Evolutionary conservation across 2,888 invertebrate species (phyloP), one percentile per base, ranked within the genome.

Genomic region (Scaptomyza tumidula): DNA sequence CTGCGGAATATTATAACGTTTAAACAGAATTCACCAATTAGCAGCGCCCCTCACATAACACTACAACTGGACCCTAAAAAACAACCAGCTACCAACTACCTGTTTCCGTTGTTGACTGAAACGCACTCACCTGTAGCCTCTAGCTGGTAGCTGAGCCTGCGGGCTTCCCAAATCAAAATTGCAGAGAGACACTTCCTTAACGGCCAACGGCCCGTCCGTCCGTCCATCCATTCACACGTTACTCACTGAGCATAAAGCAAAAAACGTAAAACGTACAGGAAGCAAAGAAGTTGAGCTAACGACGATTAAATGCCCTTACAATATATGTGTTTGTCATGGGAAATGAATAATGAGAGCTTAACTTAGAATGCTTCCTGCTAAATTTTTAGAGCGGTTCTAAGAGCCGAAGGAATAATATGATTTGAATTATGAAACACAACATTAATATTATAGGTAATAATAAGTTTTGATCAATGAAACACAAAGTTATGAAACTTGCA

Each of bases 121-220:
- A 71, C 75, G 75, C 85, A 79, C 69, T 87, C 81, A 77, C 83
- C 86, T 86, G 86, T 77, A 63, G 78, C 81, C 83, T 77, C 72
- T 75, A 59, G 80, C 84, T 52, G 3, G 3, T 6, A 6, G 56
- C 43, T 65, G 60, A 14, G 70, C 71, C 82, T 63, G 71, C 79
- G 70, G 74, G 72, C 76, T 55, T 48, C 65, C 52, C 66, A 87
- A 85, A 84, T 84, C 83, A 84, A 86, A 83, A 83, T 84, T 85
- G 84, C 74, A 43, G 41, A 55, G 68, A 70, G 77, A 65, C 75
- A 81, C 85, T 84, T 84, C 70, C 81, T 71, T 56, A 19, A 33
- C 35, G n/a, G 31, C 29, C 67, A 39, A 33, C 53, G 16, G 44
- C 44, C n/a, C 55, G 16, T 14, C 33, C 31, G 9, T 27, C 27